A percentile compares a stretch with the other conserved stretches of the same genome.
These are phyloP conservation scores for Aphyosemion australe DNA, from an alignment of 2,113 vertebrate genomes.

Conservation along the genomic window DNA sequence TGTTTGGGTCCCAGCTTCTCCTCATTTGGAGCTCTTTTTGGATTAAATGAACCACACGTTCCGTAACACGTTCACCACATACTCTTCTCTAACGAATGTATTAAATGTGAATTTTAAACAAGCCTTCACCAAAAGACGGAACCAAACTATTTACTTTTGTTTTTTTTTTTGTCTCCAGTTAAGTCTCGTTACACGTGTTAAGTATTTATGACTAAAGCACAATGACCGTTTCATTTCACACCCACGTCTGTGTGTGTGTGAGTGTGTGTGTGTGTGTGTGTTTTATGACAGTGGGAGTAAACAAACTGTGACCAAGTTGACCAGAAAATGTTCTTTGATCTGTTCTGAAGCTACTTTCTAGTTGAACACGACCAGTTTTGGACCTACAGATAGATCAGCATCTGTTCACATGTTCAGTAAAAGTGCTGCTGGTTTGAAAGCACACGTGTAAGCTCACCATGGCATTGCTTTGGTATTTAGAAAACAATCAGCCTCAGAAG, in stretches of 20 bases:
- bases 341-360: not conserved
- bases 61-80: too few species aligned
- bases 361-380: not conserved
- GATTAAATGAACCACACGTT: too few species aligned
- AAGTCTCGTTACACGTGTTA: not conserved
- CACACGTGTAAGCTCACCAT: slow-evolving; percentile 11
- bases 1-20: too few species aligned
- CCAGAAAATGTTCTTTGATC: not conserved
- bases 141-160: not conserved
- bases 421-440: not conserved
- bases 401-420: not conserved
- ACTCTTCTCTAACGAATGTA: too few species aligned
- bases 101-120: too few species aligned
- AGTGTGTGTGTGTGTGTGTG: too few species aligned
- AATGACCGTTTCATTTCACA: slow-evolving; percentile 6
- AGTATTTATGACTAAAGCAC: not conserved
- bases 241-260: too few species aligned
- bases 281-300: slow-evolving; percentile 1
- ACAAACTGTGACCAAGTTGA: not conserved
- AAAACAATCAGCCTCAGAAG: slow-evolving; percentile 35
- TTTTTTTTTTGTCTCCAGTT: not conserved
- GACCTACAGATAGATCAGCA: not conserved
- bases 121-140: too few species aligned
- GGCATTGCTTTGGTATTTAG: slow-evolving; percentile 51
- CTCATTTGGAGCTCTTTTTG: too few species aligned